phyloP scores from a whole-genome alignment of 2,888 invertebrate genomes.

The Thera obeliscata region DNA sequence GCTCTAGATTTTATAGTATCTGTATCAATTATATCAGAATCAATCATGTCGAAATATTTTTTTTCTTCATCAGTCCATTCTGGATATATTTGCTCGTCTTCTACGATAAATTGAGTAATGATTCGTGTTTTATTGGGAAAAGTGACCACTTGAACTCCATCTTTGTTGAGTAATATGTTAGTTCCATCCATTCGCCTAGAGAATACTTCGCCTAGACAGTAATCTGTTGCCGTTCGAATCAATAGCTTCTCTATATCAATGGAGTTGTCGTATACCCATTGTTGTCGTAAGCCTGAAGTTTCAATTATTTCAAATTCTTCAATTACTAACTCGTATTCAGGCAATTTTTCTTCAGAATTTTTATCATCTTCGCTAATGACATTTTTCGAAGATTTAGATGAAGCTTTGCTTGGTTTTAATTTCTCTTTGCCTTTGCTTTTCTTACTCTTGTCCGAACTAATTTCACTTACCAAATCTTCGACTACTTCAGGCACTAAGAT shows the following conservation, averaged over 20 bases:
- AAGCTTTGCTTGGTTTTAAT: slow-evolving; percentile 53
- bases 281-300: slow-evolving; percentile 63
- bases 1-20: slow-evolving; percentile 51
- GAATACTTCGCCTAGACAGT: slow-evolving; percentile 70
- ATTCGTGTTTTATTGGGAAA: slow-evolving; percentile 75
- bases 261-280: slow-evolving; percentile 57
- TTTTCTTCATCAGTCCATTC: slow-evolving; percentile 73
- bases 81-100: slow-evolving; percentile 69
- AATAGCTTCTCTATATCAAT: slow-evolving; percentile 63
- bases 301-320: slow-evolving; percentile 71
- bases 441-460: slow-evolving; percentile 59
- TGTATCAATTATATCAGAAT: slow-evolving; percentile 49
- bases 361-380: slow-evolving; percentile 44
- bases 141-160: slow-evolving; percentile 68
- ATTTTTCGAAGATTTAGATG: slow-evolving; percentile 58
- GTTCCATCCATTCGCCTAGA: slow-evolving; percentile 76
- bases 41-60: slow-evolving; percentile 57
- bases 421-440: slow-evolving; percentile 59
- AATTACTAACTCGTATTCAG: slow-evolving; percentile 60
- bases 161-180: slow-evolving; percentile 67
- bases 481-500: slow-evolving; percentile 35
- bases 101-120: slow-evolving; percentile 60
- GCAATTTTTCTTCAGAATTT: slow-evolving; percentile 38
- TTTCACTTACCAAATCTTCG: slow-evolving; percentile 50
- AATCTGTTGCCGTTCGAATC: slow-evolving; percentile 74